Base-by-base conservation (phyloP, 2,888 invertebrate genomes). In the Hydraecia micacea region DNA sequence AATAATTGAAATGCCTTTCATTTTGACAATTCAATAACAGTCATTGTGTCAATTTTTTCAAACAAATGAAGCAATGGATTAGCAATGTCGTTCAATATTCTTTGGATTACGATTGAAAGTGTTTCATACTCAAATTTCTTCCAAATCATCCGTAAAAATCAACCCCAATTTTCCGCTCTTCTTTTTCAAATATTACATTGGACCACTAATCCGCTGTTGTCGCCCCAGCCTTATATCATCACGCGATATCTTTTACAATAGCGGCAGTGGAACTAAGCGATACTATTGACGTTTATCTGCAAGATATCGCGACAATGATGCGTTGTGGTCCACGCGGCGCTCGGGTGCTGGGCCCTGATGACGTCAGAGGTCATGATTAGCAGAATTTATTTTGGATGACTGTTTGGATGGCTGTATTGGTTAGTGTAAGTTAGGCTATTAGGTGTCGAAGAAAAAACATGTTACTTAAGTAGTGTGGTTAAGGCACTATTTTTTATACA, bases 161-260 rank as follows among this genome's bases (percentile, higher is more conserved):
- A 42, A 8, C 8, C 6, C 1, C 0, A n/a, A 21, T 42, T 21
- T n/a, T 15, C 7, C 13, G 8, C 28, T 9, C 2, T 52, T 58
- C 21, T 1, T 21, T 74, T n/a, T 2, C 2, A 21, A 36, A 72
- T 4, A 72, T 18, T 6, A 25, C 28, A 6, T 28, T 13, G n/a
- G 6, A 6, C 0, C 18, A 13, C 39, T 28, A 55, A 21, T 15
- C 55, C 70, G 65, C 55, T 9, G 58, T 65, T 87, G 68, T 87
- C n/a, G 1, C 55, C 73, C 1, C 42, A 46, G 87, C 87, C 58
- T 85, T 39, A 87, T 21, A 32, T 68, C 15, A 46, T n/a, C 74
- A 79, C 73, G 67, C 73, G 81, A 76, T 87, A 85, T 76, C 81
- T 66, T 63, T 28, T 55, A 85, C 81, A 87, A 85, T 8, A 74